Conservation (phyloP, 92 coral and sea anemone genomes). For the Bergia puertoricense region DNA sequence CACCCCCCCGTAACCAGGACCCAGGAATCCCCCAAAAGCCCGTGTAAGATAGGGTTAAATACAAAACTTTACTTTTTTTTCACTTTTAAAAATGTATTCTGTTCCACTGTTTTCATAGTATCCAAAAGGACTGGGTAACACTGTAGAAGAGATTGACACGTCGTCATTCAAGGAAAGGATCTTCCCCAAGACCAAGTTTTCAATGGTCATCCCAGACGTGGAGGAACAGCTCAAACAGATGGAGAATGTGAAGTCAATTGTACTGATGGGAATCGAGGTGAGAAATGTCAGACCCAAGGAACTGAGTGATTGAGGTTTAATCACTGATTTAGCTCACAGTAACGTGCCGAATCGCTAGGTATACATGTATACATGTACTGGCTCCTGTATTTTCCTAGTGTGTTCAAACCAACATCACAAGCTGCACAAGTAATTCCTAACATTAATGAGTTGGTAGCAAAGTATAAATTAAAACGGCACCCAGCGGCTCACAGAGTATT, state of each 20-base stretch:
- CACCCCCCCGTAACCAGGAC: too few relatives aligned
- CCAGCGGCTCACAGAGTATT: too few relatives aligned
- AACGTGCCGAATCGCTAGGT: background rate
- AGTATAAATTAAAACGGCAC: too few relatives aligned
- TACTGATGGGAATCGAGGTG: conserved; percentile 96
- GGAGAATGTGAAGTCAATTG: conserved; percentile 77
- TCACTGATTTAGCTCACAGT: background rate
- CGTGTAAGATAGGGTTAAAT: too few relatives aligned
- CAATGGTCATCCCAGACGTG: conserved; percentile 96
- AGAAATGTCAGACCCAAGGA: background rate
- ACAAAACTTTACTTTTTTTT: too few relatives aligned
- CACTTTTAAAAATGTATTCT: background rate
- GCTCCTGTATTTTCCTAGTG: too few relatives aligned
- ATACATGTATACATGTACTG: too few relatives aligned
- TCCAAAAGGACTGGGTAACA: conserved; percentile 95
- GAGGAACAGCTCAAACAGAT: conserved; percentile 79
- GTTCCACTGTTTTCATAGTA: conserved; percentile 47
- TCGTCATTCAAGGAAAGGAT: conserved; percentile 75
- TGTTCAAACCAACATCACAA: too few relatives aligned
- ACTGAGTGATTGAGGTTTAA: background rate
- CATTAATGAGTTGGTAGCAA: too few relatives aligned
- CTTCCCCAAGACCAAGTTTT: conserved; percentile 89
- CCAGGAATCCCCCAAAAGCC: too few relatives aligned
- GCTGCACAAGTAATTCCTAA: too few relatives aligned
- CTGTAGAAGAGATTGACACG: conserved; percentile 92